A percentile compares a stretch with the other conserved stretches of the same genome.
These are phyloP conservation scores for Augochlorella aurata DNA, from an alignment of 2,888 invertebrate species.

Conservation along the genomic window DNA sequence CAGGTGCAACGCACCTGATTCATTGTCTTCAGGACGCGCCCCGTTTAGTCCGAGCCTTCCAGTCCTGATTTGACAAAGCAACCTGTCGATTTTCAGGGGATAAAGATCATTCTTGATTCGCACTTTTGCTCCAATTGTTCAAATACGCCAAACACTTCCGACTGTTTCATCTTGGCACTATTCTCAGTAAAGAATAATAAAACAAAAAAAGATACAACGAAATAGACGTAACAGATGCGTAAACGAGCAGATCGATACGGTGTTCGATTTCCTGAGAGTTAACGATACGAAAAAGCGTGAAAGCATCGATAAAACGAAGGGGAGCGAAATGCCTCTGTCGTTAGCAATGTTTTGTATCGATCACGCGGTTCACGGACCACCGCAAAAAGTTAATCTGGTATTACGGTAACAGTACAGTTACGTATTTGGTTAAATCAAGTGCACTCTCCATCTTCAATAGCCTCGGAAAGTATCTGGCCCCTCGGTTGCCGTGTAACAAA, in stretches of 20 bases:
- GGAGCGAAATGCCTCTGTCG: background rate
- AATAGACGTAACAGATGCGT: too few species aligned
- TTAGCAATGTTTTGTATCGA: background rate
- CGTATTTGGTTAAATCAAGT: background rate
- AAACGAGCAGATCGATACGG: background rate
- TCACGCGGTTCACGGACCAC: background rate
- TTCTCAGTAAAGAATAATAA: background rate
- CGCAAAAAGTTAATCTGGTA: background rate
- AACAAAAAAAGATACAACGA: background rate
- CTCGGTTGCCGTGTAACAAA: background rate
- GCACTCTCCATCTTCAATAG: background rate
- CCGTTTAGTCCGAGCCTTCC: background rate
- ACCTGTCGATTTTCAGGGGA: background rate
- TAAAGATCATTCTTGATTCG: background rate
- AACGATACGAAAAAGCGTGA: background rate
- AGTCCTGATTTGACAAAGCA: background rate
- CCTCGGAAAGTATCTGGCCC: background rate
- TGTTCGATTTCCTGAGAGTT: background rate
- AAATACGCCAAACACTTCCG: background rate
- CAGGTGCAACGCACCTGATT: background rate
- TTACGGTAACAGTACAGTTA: background rate
- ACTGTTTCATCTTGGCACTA: background rate
- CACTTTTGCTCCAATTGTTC: background rate
- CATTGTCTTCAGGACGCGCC: background rate
- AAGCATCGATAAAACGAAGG: background rate